phyloP scores from a whole-genome alignment of 1,140 invertebrate species.

The Sipha flava region DNA sequence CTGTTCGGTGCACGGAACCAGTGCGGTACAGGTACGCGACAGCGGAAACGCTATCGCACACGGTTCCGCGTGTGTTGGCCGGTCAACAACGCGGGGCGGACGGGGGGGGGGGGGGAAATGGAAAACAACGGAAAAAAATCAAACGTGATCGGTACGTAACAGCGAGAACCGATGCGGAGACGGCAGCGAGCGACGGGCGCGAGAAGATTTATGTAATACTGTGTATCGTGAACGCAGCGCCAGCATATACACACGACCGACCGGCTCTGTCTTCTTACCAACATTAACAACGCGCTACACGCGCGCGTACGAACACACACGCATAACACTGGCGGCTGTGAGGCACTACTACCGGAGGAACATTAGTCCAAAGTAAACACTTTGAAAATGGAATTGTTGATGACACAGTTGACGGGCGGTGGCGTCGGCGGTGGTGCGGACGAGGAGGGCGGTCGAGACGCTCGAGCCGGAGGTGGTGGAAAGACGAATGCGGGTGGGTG shows the following conservation, averaged over 20 bases:
- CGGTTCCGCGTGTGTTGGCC: no score
- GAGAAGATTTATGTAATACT: no score
- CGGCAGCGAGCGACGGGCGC: no score
- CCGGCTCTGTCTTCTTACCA: constrained; percentile 26
- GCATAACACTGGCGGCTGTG: neutral
- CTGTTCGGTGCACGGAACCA: no score
- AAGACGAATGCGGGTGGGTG: neutral
- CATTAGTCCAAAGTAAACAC: constrained; percentile 33
- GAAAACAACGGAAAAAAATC: no score
- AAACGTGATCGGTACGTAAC: no score
- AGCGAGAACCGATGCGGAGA: no score
- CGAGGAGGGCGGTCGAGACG: neutral
- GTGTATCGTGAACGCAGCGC: neutral
- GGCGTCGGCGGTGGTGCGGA: neutral
- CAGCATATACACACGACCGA: constrained; percentile 23
- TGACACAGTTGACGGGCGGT: constrained; percentile 16
- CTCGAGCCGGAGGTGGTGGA: neutral
- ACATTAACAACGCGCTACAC: constrained; percentile 11
- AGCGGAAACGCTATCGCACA: no score
- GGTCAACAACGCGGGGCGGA: no score
- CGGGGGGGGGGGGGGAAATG: no score
- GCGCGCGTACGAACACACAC: neutral
- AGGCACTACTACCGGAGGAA: constrained; percentile 23
- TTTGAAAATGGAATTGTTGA: constrained; percentile 33
- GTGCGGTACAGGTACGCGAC: no score